These are phyloP conservation scores for Triplophysa siluroides DNA, from an alignment of 2,113 vertebrate genomes.

Conservation along the genomic window DNA sequence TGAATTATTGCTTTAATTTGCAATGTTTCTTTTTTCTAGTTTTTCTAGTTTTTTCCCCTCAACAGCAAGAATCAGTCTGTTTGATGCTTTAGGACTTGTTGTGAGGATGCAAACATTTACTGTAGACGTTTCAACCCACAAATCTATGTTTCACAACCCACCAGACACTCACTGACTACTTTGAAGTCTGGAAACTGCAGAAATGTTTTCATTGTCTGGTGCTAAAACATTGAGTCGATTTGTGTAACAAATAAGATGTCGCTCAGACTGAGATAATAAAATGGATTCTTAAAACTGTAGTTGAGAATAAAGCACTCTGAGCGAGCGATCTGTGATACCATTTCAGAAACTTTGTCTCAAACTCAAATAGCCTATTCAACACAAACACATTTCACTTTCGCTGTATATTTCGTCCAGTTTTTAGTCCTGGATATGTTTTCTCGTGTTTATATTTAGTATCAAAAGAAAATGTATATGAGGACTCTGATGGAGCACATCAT, in stretches of 20 bases:
- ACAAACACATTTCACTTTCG: background rate
- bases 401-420: background rate
- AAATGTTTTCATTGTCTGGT: background rate
- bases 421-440: too few species aligned
- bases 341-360: background rate
- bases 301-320: background rate
- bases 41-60: background rate
- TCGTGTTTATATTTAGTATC: background rate
- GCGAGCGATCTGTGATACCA: background rate
- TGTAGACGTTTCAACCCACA: background rate
- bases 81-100: background rate
- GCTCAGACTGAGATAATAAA: background rate
- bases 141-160: background rate
- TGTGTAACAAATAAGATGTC: constrained; percentile 6
- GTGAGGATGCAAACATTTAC: background rate
- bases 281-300: background rate
- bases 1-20: too few species aligned
- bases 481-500: background rate
- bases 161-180: background rate
- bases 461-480: background rate
- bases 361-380: background rate
- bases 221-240: background rate
- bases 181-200: background rate
- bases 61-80: background rate
- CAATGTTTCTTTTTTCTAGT: too few species aligned